These are phyloP conservation scores for Xenopus petersii DNA, from an alignment of 2,797 vertebrate species.

Conservation along the genomic window DNA sequence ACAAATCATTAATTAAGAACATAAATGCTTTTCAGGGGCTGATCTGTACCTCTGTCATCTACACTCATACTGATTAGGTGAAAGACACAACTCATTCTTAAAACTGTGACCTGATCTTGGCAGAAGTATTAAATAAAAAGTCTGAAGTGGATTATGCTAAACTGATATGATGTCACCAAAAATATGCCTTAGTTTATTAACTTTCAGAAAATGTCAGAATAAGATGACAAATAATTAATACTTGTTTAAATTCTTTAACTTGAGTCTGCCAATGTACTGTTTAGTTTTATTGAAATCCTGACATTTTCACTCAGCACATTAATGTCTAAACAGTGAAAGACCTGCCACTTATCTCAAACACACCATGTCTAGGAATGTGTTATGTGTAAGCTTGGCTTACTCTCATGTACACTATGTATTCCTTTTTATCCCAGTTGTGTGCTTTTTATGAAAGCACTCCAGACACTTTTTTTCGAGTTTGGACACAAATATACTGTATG, in stretches of 20 bases:
- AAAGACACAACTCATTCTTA: not conserved
- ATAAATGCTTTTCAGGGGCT: constrained; percentile 45
- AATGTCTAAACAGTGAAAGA: constrained; percentile 65
- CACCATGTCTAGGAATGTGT: constrained; percentile 61
- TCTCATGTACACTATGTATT: constrained; percentile 26
- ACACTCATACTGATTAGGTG: constrained; percentile 11
- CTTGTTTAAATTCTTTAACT: constrained; percentile 60
- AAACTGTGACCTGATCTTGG: constrained; percentile 43
- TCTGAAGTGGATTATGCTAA: constrained; percentile 56
- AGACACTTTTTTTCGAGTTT: constrained; percentile 18
- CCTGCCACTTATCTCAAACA: constrained; percentile 61
- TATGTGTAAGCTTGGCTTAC: constrained; percentile 45
- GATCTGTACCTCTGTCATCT: constrained; percentile 38
- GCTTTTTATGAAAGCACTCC: constrained; percentile 27
- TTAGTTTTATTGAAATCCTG: constrained; percentile 65
- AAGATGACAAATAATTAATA: constrained; percentile 60
- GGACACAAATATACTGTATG: constrained; percentile 9
- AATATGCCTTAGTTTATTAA: constrained; percentile 62
- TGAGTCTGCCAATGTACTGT: constrained; percentile 56
- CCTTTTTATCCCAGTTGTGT: constrained; percentile 49
- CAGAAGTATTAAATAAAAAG: constrained; percentile 17
- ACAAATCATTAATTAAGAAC: constrained; percentile 52
- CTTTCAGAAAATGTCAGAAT: constrained; percentile 55
- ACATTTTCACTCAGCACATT: constrained; percentile 65
- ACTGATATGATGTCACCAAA: constrained; percentile 49